Evolutionary conservation across 2,888 invertebrate genomes (phyloP).

Genomic region (Heliconius ethilla): DNA sequence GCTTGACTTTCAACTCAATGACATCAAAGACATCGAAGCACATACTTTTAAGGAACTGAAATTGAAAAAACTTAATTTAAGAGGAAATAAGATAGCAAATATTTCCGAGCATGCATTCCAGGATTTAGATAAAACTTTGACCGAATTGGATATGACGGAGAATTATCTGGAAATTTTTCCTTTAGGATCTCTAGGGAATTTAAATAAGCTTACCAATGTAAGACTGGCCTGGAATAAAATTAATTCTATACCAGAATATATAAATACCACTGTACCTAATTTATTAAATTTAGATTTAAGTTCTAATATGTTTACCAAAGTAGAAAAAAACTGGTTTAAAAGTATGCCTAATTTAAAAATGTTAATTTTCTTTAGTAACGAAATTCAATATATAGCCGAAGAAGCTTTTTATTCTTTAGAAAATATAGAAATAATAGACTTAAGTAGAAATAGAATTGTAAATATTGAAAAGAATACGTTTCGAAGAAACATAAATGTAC

Average conservation of each 20-base stretch:
- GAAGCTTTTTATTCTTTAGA: conserved; percentile 88
- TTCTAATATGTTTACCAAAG: conserved; percentile 90
- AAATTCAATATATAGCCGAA: conserved; percentile 88
- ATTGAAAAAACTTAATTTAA: conserved; percentile 90
- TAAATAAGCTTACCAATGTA: conserved; percentile 87
- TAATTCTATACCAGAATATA: conserved; percentile 87
- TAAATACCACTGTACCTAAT: conserved; percentile 86
- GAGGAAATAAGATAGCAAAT: conserved; percentile 90
- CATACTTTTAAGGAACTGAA: conserved; percentile 92
- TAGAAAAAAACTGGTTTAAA: conserved; percentile 89
- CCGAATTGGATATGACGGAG: conserved; percentile 92
- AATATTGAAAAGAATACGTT: conserved; percentile 88
- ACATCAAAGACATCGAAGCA: conserved; percentile 90
- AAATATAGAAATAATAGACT: conserved; percentile 90
- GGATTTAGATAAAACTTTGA: conserved; percentile 88
- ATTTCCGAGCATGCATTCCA: conserved; percentile 92
- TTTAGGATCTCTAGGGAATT: conserved; percentile 87
- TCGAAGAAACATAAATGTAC: conserved; percentile 87
- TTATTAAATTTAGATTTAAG: conserved; percentile 91
- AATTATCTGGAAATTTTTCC: conserved; percentile 93
- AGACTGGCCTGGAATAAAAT: conserved; percentile 92
- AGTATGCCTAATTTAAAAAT: conserved; percentile 90
- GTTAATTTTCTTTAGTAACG: conserved; percentile 92
- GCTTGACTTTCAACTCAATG: conserved; percentile 92
- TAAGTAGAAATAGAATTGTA: conserved; percentile 93